Evolutionary conservation across 2,797 vertebrate genomes (phyloP).

Genomic region (Synanceia verrucosa): DNA sequence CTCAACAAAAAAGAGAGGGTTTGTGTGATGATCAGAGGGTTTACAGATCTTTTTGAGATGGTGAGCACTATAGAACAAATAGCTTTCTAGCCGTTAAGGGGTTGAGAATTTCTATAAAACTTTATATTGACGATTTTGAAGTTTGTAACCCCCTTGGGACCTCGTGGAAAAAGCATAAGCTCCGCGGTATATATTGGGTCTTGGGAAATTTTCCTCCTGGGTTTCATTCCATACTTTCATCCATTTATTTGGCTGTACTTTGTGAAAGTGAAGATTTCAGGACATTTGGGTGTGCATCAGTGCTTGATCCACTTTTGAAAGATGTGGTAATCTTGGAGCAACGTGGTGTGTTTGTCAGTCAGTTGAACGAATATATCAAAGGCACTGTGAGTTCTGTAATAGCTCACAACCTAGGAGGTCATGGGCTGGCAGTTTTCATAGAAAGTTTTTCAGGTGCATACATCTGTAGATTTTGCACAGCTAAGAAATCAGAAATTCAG

Average conservation of each 20-base stretch:
- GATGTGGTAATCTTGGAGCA: constrained; percentile 19
- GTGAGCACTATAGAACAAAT: background rate
- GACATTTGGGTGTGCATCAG: background rate
- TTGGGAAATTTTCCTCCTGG: constrained; percentile 24
- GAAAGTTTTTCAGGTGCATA: too few relatives aligned
- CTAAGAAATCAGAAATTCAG: too few relatives aligned
- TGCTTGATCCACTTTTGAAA: constrained; percentile 9
- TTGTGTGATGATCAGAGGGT: background rate
- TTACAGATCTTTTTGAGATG: constrained; percentile 25
- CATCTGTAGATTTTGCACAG: too few relatives aligned
- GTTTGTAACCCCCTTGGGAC: constrained; percentile 18
- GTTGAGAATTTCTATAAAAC: constrained; percentile 1
- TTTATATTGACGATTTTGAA: constrained; percentile 1
- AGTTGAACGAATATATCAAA: too few relatives aligned
- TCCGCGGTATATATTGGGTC: constrained; percentile 26
- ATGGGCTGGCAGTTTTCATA: too few relatives aligned
- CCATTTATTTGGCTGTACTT: constrained; percentile 19
- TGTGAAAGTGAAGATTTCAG: constrained; percentile 30
- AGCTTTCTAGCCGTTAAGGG: constrained; percentile 2
- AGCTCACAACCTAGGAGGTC: too few relatives aligned
- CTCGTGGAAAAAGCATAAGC: constrained; percentile 19
- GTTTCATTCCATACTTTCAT: constrained; percentile 1
- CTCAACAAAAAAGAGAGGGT: constrained; percentile 1
- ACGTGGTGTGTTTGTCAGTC: background rate
- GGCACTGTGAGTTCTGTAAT: too few relatives aligned